Conservation (phyloP, 2,797 vertebrate species). For the Eulemur coronatus region DNA sequence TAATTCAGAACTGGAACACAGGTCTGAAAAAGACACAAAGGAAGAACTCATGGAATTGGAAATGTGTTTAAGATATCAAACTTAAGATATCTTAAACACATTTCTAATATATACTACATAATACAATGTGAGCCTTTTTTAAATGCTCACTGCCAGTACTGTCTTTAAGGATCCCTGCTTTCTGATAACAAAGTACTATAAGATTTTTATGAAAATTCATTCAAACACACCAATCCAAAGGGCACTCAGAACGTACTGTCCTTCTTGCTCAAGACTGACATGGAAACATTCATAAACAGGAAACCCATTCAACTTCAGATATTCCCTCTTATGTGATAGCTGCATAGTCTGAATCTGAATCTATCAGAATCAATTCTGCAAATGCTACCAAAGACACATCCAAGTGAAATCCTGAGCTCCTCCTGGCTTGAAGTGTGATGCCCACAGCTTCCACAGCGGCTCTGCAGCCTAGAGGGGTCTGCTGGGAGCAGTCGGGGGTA, state of each 20-base stretch:
- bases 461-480: conserved; percentile 49
- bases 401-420: not conserved
- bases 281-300: conserved; percentile 51
- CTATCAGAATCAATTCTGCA: not conserved
- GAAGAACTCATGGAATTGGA: not conserved
- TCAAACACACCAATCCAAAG: conserved; percentile 48
- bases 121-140: not conserved
- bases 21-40: conserved; percentile 17
- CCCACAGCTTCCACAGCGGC: conserved; percentile 36
- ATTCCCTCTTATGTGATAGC: conserved; percentile 64
- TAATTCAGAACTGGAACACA: conserved; percentile 39
- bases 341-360: conserved; percentile 58
- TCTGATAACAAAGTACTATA: conserved; percentile 5
- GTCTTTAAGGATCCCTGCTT: conserved; percentile 43
- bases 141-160: not conserved
- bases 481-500: no score
- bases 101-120: conserved; percentile 45
- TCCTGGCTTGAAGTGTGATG: not conserved
- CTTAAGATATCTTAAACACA: conserved; percentile 30
- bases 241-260: conserved; percentile 55
- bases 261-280: conserved; percentile 48
- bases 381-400: not conserved
- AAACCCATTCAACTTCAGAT: conserved; percentile 54
- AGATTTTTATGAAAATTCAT: conserved; percentile 42
- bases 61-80: not conserved